Conservation (phyloP, 2,113 vertebrate species). For the Sigmodon hispidus region DNA sequence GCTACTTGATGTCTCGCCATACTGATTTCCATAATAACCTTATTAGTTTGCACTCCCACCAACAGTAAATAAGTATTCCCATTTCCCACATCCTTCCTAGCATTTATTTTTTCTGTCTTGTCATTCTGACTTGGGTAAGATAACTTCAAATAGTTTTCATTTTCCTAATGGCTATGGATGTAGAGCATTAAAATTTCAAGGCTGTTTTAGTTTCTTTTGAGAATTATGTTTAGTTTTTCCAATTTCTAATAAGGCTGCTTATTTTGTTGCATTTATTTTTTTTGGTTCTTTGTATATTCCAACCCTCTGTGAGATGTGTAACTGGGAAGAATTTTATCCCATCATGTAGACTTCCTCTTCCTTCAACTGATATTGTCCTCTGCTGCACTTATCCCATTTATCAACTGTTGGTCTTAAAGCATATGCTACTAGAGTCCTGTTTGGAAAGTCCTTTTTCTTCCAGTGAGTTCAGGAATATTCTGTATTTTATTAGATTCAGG, state of each 20-base stretch:
- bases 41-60: not conserved
- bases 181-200: not conserved
- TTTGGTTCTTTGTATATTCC: not conserved
- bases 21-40: not conserved
- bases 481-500: not conserved
- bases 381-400: not conserved
- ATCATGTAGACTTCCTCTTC: not conserved
- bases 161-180: not conserved
- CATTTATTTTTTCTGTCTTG: not conserved
- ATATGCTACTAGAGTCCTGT: too few relatives aligned
- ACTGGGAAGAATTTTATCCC: not conserved
- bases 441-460: not conserved
- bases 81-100: not conserved
- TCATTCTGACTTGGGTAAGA: not conserved
- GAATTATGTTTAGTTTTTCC: not conserved
- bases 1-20: not conserved
- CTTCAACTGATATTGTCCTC: not conserved
- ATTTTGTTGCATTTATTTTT: not conserved
- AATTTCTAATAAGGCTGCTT: not conserved
- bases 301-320: not conserved
- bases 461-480: not conserved
- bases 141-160: not conserved
- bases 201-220: not conserved
- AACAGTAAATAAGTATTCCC: not conserved
- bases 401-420: not conserved